Base-by-base conservation (phyloP, 92 coral and sea anemone genomes). In the Parazoanthus swiftii region DNA sequence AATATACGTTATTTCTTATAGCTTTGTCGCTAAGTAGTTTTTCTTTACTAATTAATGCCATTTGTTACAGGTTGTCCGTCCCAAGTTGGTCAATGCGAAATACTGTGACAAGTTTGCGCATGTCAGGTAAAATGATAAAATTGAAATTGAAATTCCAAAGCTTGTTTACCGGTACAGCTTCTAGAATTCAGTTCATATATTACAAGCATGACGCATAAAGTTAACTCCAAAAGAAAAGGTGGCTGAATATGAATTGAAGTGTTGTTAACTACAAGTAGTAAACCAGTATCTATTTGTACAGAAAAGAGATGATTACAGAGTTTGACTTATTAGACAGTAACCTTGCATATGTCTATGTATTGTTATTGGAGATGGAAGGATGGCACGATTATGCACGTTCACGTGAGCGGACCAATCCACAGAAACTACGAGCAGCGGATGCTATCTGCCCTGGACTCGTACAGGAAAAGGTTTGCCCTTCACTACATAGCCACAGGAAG, bases 51-150 rank as follows among this genome's bases (percentile, higher is more conserved):
- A n/a, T n/a, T n/a, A n/a, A 65, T 65, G 16, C 18, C 59, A 54
- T 89, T 38, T 26, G 11, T 20, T 92, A 25, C 91, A 94, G 93
- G 88, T 93, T 75, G 94, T 94, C 38, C 96, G 96, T n/a, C 96
- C 99, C 35, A 97, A 97, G 92, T 85, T 97, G 74, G 96, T 97
- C 38, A 95, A 97, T 84, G 99, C 99, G 6, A 95, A 96, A 25
- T 97, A 97, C 92, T 97, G 99, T 91, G 99, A 97, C 88, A 95
- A 95, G 93, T 97, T 97, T 90, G 99, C 99, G 7, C 99, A 97
- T 81, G 99, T 97, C 71, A 94, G 99, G 88, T 81, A 82, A 77
- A 36, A 54, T 13, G 26, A 14, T 20, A 38, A 51, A 3, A 87
- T 8, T 8, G 3, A 25, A 76, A 29, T 26, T 33, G 26, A 63